These are phyloP conservation scores for Macropus fuliginosus DNA, from an alignment of 2,797 vertebrate genomes.

Conservation along the genomic window DNA sequence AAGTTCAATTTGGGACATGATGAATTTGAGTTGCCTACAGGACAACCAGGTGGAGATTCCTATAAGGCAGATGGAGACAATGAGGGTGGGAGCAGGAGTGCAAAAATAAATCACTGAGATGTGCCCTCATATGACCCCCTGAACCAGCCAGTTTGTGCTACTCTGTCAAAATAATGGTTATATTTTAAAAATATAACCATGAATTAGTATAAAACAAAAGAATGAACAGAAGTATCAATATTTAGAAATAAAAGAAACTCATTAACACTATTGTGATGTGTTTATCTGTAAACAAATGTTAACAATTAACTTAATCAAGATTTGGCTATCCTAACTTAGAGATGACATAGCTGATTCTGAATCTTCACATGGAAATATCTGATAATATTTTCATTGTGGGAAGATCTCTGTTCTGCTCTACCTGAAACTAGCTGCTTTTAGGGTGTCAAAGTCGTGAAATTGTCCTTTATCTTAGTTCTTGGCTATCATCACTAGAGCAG, in stretches of 20 bases:
- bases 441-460: background rate
- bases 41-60: background rate
- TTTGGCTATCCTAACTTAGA: background rate
- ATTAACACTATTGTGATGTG: background rate
- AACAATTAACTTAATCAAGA: background rate
- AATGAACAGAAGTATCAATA: conserved; percentile 3
- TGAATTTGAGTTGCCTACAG: background rate
- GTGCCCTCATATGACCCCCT: background rate
- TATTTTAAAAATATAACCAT: background rate
- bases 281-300: background rate
- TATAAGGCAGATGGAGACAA: background rate
- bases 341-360: background rate
- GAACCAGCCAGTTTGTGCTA: background rate
- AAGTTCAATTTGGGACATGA: background rate
- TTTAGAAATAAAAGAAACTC: background rate
- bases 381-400: background rate
- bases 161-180: background rate
- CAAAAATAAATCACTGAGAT: background rate
- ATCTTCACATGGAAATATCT: background rate
- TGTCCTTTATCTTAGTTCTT: background rate
- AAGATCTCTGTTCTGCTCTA: background rate
- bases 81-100: background rate
- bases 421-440: background rate
- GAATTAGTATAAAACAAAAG: background rate
- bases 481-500: background rate